Percentiles rank a stretch among this genome's conserved stretches.
Evolutionary conservation across 2,113 vertebrate species (phyloP).

Genomic region (Eidolon helvum): DNA sequence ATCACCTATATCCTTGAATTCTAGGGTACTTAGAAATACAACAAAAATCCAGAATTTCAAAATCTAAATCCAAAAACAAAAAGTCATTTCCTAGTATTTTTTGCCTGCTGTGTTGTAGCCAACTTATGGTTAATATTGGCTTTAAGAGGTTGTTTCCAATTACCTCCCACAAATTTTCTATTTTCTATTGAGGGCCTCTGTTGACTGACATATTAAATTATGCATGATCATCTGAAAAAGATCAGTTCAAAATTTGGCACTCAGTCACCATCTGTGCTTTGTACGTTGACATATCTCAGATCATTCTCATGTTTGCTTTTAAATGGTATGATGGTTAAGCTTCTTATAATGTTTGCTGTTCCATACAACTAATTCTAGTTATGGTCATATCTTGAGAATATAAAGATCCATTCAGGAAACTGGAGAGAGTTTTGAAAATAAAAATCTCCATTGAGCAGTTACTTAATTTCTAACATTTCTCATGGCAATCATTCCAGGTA

Average conservation of each 20-base stretch:
- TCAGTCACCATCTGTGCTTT: slow-evolving; percentile 64
- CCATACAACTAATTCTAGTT: slow-evolving; percentile 16
- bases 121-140: neutral
- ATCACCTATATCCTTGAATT: neutral
- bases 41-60: neutral
- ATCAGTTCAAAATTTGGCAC: slow-evolving; percentile 54
- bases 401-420: slow-evolving; percentile 24
- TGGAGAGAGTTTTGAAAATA: neutral
- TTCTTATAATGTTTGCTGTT: slow-evolving; percentile 60
- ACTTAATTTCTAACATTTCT: neutral
- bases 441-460: neutral
- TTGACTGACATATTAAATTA: slow-evolving; percentile 71
- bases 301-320: slow-evolving; percentile 53
- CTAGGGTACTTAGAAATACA: neutral
- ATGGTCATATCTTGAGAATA: slow-evolving; percentile 12
- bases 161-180: slow-evolving; percentile 28
- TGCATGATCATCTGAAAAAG: slow-evolving; percentile 63
- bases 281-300: slow-evolving; percentile 10
- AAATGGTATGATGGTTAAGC: neutral
- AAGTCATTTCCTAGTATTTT: neutral
- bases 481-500: neutral
- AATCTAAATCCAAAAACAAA: neutral
- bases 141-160: slow-evolving; percentile 10
- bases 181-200: neutral
- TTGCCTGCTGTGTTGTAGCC: neutral